Conservation (phyloP, 2,797 vertebrate genomes). For the Bryconaethiops microstoma region DNA sequence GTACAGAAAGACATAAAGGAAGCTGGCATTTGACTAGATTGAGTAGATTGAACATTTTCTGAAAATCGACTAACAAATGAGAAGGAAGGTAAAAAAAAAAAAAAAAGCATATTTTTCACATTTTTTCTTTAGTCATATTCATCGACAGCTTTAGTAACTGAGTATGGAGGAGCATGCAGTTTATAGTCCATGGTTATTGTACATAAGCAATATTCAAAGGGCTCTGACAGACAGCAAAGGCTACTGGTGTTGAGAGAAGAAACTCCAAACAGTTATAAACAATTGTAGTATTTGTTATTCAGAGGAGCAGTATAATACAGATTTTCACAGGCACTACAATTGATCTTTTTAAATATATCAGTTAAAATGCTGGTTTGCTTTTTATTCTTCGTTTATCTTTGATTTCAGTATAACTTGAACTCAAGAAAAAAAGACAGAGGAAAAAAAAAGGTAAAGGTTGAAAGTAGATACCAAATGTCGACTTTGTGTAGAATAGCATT, state of each 20-base stretch:
- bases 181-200: slow-evolving; percentile 92
- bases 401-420: slow-evolving; percentile 81
- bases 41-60: not conserved
- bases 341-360: slow-evolving; percentile 89
- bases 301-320: slow-evolving; percentile 97
- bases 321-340: slow-evolving; percentile 99
- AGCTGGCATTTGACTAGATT: not conserved
- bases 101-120: slow-evolving; percentile 76
- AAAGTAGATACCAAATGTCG: slow-evolving; percentile 88
- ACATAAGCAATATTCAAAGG: slow-evolving; percentile 94
- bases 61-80: not conserved
- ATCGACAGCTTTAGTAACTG: slow-evolving; percentile 88
- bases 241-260: slow-evolving; percentile 91
- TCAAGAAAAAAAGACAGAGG: slow-evolving; percentile 76
- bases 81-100: slow-evolving; percentile 20
- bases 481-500: slow-evolving; percentile 73
- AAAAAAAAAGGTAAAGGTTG: slow-evolving; percentile 83
- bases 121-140: slow-evolving; percentile 80
- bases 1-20: not conserved
- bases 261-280: slow-evolving; percentile 77
- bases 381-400: slow-evolving; percentile 73
- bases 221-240: slow-evolving; percentile 97
- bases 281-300: slow-evolving; percentile 78
- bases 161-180: slow-evolving; percentile 96
- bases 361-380: slow-evolving; percentile 95